These are phyloP conservation scores for Zosterops hypoxanthus DNA, from an alignment of 2,113 vertebrate genomes.

Conservation along the genomic window DNA sequence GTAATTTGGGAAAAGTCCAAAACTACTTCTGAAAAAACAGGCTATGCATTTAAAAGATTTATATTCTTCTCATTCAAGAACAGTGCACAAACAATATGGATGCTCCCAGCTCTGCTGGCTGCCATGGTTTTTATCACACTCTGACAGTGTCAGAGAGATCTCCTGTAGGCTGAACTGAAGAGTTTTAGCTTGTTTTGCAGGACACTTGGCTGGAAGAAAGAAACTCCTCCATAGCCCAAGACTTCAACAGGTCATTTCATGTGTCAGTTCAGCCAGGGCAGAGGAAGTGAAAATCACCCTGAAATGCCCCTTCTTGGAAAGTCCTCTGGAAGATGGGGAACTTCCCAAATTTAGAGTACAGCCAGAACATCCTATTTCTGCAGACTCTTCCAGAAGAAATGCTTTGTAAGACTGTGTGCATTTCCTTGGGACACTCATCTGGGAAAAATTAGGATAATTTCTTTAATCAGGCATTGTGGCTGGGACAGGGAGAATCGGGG, in stretches of 20 bases:
- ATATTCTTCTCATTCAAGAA: not conserved
- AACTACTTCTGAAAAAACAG: not conserved
- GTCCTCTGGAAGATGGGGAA: not conserved
- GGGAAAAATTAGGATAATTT: constrained; percentile 15
- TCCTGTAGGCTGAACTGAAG: not conserved
- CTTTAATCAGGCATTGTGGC: constrained; percentile 1
- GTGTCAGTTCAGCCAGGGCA: not conserved
- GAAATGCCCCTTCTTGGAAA: constrained; percentile 19
- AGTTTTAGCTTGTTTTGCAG: not conserved
- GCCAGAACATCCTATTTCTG: constrained; percentile 1
- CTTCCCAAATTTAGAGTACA: not conserved
- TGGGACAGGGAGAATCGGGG: not conserved
- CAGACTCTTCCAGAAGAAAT: not conserved
- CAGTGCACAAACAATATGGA: not conserved
- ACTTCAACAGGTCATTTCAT: not conserved
- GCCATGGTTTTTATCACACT: not conserved
- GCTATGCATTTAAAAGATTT: not conserved
- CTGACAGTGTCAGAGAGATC: not conserved
- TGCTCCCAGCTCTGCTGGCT: not conserved
- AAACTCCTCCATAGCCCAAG: not conserved
- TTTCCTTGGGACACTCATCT: constrained; percentile 6
- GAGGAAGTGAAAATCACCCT: constrained; percentile 15
- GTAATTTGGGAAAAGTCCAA: not conserved
- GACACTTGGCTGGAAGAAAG: not conserved
- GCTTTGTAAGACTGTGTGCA: not conserved